Conservation (phyloP, 2,797 vertebrate species). For the Morelia viridis region DNA sequence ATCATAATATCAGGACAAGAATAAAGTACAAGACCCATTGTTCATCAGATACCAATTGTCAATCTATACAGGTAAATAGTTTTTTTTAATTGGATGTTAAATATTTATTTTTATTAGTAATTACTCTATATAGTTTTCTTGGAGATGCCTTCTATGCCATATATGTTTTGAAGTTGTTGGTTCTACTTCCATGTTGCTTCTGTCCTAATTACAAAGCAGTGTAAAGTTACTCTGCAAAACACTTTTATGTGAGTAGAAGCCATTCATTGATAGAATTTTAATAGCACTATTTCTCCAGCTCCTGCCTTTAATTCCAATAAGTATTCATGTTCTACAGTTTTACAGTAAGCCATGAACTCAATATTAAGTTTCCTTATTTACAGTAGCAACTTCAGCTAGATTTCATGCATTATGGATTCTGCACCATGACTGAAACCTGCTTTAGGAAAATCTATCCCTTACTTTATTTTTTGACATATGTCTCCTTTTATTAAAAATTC, state of each 20-base stretch:
- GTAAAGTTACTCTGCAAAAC: neutral
- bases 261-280: neutral
- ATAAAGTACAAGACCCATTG: no score
- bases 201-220: neutral
- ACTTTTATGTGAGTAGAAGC: neutral
- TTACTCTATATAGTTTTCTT: no score
- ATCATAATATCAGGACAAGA: no score
- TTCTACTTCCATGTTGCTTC: no score
- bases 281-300: neutral
- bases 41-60: no score
- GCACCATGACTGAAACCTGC: neutral
- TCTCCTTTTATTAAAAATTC: conserved; percentile 27
- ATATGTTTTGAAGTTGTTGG: no score
- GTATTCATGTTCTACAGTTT: conserved; percentile 9
- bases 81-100: no score
- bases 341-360: neutral
- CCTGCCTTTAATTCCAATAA: neutral
- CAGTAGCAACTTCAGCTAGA: conserved; percentile 4
- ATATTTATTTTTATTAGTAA: no score
- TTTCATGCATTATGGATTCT: conserved; percentile 25
- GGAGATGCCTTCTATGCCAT: no score
- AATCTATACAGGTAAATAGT: no score
- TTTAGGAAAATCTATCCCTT: conserved; percentile 28
- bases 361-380: conserved; percentile 18
- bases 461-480: conserved; percentile 2